phyloP scores from a whole-genome alignment of 2,888 invertebrate species.

The Neuroscelio doddi region DNA sequence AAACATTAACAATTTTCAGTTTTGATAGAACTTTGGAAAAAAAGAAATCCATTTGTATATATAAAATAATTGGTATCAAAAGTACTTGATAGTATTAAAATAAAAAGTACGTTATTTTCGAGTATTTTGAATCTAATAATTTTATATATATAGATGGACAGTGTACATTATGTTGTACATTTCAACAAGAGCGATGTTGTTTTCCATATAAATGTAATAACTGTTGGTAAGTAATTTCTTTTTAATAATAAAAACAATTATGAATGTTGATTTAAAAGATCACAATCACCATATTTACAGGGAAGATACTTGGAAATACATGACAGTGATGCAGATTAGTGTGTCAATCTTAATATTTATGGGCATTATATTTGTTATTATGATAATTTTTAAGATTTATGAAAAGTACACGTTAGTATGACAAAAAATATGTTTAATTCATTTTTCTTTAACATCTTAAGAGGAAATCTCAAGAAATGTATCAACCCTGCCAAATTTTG shows the following conservation, averaged over 20 bases:
- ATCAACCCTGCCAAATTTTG: too few species aligned
- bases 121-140: too few species aligned
- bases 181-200: constrained; percentile 38
- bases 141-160: too few species aligned
- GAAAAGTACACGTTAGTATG: constrained; percentile 41
- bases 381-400: constrained; percentile 51
- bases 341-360: constrained; percentile 48
- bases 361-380: constrained; percentile 41
- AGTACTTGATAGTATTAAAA: too few species aligned
- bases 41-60: too few species aligned
- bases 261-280: not conserved
- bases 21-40: too few species aligned
- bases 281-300: constrained; percentile 34
- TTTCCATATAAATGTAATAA: constrained; percentile 36
- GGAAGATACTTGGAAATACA: constrained; percentile 29
- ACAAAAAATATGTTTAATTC: not conserved
- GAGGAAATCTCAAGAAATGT: too few species aligned
- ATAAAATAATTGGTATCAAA: too few species aligned
- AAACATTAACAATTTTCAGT: too few species aligned
- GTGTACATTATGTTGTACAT: constrained; percentile 41
- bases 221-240: constrained; percentile 36
- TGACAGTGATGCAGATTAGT: constrained; percentile 46
- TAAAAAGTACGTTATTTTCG: too few species aligned
- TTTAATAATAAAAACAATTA: not conserved
- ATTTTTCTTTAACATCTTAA: too few species aligned